Percentiles rank a stretch among this genome's conserved stretches.
Conservation (phyloP, 30 jellyfish, hydroid and myxozoan species). For the Aurelia coerulea region DNA sequence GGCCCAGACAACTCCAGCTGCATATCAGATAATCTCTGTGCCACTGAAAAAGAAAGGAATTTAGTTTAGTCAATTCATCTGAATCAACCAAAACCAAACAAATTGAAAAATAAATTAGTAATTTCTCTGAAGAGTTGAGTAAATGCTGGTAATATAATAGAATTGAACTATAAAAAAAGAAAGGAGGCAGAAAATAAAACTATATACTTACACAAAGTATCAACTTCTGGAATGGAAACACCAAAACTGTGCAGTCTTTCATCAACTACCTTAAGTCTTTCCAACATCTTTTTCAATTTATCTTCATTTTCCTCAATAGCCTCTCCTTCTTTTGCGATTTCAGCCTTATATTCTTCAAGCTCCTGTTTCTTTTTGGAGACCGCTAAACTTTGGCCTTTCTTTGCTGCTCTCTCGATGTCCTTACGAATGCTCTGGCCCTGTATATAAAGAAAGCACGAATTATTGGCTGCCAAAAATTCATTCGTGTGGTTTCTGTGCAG, state of each 20-base stretch:
- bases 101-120: neutral
- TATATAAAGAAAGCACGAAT: too few species aligned
- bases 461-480: too few species aligned
- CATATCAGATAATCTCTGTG: constrained; percentile 26
- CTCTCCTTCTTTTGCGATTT: constrained; percentile 19
- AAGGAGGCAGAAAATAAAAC: neutral
- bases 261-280: constrained; percentile 17
- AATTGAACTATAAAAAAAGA: neutral
- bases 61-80: neutral
- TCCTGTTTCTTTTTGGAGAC: constrained; percentile 49
- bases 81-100: neutral
- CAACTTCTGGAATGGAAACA: constrained; percentile 32
- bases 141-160: neutral
- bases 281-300: constrained; percentile 10
- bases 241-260: constrained; percentile 37
- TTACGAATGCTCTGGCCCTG: constrained; percentile 35
- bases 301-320: constrained; percentile 1
- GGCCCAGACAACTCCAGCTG: constrained; percentile 41
- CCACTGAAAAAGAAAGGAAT: constrained; percentile 32
- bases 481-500: too few species aligned
- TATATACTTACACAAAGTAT: constrained; percentile 41
- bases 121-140: too few species aligned
- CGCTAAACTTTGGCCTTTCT: constrained; percentile 44
- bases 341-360: constrained; percentile 31
- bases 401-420: constrained; percentile 60